These are phyloP conservation scores for Lepus americanus DNA, from an alignment of 2,113 vertebrate species.

Conservation along the genomic window DNA sequence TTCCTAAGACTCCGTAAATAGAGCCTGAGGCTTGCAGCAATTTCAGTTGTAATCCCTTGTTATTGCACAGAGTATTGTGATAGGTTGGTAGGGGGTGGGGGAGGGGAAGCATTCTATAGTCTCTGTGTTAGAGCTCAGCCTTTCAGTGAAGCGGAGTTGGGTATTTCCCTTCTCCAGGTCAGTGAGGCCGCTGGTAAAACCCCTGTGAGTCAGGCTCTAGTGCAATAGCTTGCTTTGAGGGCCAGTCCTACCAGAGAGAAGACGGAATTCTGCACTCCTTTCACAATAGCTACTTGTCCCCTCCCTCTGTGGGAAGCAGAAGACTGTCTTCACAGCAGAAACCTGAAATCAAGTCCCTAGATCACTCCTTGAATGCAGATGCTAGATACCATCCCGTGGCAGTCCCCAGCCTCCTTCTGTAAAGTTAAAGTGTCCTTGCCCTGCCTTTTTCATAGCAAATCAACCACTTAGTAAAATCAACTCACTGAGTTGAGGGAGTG, in stretches of 20 bases:
- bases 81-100: background rate
- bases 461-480: too few relatives aligned
- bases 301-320: background rate
- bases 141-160: background rate
- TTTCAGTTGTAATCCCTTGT: background rate
- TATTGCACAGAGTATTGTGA: too few relatives aligned
- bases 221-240: background rate
- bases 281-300: background rate
- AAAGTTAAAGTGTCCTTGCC: too few relatives aligned
- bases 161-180: background rate
- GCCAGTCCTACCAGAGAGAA: background rate
- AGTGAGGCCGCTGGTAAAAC: conserved; percentile 14
- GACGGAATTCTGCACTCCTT: background rate
- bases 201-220: background rate
- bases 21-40: background rate
- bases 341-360: background rate
- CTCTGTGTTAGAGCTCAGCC: background rate
- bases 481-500: too few relatives aligned
- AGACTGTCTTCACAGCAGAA: background rate
- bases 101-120: background rate
- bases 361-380: too few relatives aligned
- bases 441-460: too few relatives aligned
- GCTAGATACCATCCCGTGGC: too few relatives aligned
- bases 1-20: background rate
- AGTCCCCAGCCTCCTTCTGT: too few relatives aligned